Conservation (phyloP, 1,140 invertebrate species). For the Rhagoletis zephyria region DNA sequence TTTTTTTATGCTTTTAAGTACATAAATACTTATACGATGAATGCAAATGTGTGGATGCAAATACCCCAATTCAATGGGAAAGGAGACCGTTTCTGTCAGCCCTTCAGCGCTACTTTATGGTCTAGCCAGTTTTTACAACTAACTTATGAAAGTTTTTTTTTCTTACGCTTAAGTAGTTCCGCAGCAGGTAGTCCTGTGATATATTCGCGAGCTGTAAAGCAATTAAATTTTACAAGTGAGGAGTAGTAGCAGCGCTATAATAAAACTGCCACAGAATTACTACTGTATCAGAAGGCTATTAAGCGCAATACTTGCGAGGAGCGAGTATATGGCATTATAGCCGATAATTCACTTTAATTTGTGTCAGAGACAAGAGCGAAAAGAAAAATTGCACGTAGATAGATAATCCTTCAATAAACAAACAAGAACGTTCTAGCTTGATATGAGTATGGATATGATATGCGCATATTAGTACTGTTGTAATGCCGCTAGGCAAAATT, state of each 20-base stretch:
- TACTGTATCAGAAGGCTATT: slow-evolving; percentile 24
- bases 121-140: not conserved
- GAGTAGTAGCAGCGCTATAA: not conserved
- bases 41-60: not conserved
- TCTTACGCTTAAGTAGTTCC: no score
- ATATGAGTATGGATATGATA: not conserved
- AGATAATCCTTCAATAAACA: not conserved
- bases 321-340: not conserved
- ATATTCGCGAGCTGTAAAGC: slow-evolving; percentile 11
- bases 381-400: not conserved
- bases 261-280: slow-evolving; percentile 5
- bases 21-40: no score
- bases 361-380: not conserved
- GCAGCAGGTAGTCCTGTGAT: not conserved
- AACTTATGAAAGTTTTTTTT: no score
- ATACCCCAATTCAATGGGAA: not conserved
- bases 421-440: not conserved
- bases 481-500: not conserved
- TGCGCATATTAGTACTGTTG: not conserved
- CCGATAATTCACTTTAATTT: slow-evolving; percentile 44
- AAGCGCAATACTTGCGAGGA: not conserved
- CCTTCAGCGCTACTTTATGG: not conserved
- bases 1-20: not conserved
- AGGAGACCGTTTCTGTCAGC: not conserved
- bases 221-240: slow-evolving; percentile 38